Base-by-base conservation (phyloP, 2,888 invertebrate genomes). In the Anodontia alba region DNA sequence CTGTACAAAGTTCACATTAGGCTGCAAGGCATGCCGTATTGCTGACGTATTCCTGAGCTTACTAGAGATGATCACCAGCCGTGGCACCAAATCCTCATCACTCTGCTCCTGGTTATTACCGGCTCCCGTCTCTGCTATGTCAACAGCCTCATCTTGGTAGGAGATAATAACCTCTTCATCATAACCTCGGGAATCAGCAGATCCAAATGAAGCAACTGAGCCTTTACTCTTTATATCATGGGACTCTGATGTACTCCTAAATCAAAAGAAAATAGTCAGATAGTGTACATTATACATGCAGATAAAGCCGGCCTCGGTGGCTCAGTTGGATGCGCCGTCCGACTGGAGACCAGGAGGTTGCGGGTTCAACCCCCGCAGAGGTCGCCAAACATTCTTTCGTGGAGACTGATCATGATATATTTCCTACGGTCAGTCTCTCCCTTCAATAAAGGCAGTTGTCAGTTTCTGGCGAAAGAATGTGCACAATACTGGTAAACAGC, bases 61-160 rank as follows among this genome's bases (percentile, higher is more conserved):
- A 72, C 92, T 94, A 17, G 95, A 95, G 20, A 94, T 91, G n/a
- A 95, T 80, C 43, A 95, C 87, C 23, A 95, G 90, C 26, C 94
- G 87, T 0, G 80, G 81, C 0, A 81, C 73, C 26, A 74, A 69
- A 1, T 80, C 78, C 46, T 78, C 49, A n/a, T 20, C 74, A n/a
- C 38, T 23, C n/a, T 57, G 26, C 0, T 33, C 62, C 38, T 49
- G 36, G 36, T 69, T 80, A n/a, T n/a, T n/a, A 43, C 87, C 87
- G 3, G 80, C 85, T 15, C 87, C 87, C 29, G 76, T 77, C 17
- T 86, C 86, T 26, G 83, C 84, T 36, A 88, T 82, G 29, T 83
- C 81, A 2, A 88, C 73, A 15, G 87, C 87, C 69, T 88, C 87
- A 81, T 88, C 88, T 46, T 81, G 80, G 66, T 84, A 87, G 10